Percentiles rank a stretch among this genome's conserved stretches.
Conservation (phyloP, 2,888 invertebrate species). For the Himalopsyche kuldschensis region DNA sequence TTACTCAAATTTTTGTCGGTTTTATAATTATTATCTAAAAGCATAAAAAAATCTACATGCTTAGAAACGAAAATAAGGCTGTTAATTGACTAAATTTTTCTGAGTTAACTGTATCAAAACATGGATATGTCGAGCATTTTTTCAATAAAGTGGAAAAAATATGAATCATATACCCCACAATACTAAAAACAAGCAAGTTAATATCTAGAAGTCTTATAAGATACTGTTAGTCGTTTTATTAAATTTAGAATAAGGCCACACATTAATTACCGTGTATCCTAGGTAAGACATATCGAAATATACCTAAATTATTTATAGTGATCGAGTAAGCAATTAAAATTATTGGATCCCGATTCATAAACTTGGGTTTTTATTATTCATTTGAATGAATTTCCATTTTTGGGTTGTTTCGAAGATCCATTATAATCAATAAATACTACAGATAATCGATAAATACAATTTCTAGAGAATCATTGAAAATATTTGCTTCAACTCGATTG, state of each 20-base stretch:
- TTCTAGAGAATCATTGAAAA: neutral
- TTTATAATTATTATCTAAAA: neutral
- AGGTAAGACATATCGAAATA: neutral
- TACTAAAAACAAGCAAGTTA: neutral
- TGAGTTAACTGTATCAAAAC: neutral
- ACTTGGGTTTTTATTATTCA: neutral
- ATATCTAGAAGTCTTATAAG: conserved; percentile 22
- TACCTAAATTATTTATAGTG: neutral
- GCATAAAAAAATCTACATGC: conserved; percentile 3
- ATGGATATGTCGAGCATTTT: neutral
- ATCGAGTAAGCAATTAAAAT: neutral
- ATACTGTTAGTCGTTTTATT: conserved; percentile 29
- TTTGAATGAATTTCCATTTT: neutral
- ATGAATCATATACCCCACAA: neutral
- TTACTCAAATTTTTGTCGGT: neutral
- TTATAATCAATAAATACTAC: neutral
- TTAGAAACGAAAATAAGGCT: neutral
- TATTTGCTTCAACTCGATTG: neutral
- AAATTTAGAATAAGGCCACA: conserved; percentile 35
- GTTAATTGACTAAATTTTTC: neutral
- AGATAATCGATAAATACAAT: neutral
- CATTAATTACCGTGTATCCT: conserved; percentile 34
- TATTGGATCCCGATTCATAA: neutral
- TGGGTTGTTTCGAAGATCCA: neutral
- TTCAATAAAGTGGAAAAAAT: neutral